These are phyloP conservation scores for Enteromius afrohamiltoni DNA, from an alignment of 2,797 vertebrate species.

Conservation along the genomic window DNA sequence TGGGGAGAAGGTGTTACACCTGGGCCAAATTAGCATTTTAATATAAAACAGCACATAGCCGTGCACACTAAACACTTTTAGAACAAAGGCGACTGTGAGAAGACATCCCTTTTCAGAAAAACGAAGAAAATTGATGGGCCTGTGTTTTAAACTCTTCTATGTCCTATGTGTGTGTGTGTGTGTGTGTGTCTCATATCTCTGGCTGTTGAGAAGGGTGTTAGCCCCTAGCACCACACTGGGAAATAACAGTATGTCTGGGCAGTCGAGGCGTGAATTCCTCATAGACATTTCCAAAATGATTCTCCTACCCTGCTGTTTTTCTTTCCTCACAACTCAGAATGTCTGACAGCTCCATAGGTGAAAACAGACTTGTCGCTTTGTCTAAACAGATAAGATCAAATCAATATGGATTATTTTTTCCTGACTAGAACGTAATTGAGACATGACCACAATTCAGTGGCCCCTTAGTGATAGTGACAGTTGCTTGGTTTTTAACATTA, in stretches of 20 bases:
- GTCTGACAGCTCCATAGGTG: conserved; percentile 12
- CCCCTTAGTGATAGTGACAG: background rate
- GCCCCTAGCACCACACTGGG: conserved; percentile 45
- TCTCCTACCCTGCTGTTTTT: conserved; percentile 34
- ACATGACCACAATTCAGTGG: conserved; percentile 22
- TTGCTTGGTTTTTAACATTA: background rate
- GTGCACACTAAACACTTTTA: conserved; percentile 11
- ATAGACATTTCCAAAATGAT: conserved; percentile 42
- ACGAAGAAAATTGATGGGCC: conserved; percentile 29
- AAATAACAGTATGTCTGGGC: conserved; percentile 50
- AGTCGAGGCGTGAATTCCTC: conserved; percentile 44
- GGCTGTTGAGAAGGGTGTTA: conserved; percentile 35
- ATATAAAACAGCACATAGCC: conserved; percentile 38
- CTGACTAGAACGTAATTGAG: conserved; percentile 16
- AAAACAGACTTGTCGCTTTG: conserved; percentile 33
- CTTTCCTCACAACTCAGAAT: conserved; percentile 19
- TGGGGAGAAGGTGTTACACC: conserved; percentile 46
- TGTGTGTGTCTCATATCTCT: conserved; percentile 6
- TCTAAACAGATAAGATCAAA: conserved; percentile 37
- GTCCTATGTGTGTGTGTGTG: conserved; percentile 6
- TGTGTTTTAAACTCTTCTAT: conserved; percentile 10
- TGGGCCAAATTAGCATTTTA: conserved; percentile 46
- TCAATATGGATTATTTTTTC: conserved; percentile 33
- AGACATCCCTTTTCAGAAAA: conserved; percentile 11
- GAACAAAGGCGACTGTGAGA: conserved; percentile 42